These are phyloP conservation scores for Trichacis sp. DNA, from an alignment of 2,888 invertebrate genomes.

Conservation along the genomic window DNA sequence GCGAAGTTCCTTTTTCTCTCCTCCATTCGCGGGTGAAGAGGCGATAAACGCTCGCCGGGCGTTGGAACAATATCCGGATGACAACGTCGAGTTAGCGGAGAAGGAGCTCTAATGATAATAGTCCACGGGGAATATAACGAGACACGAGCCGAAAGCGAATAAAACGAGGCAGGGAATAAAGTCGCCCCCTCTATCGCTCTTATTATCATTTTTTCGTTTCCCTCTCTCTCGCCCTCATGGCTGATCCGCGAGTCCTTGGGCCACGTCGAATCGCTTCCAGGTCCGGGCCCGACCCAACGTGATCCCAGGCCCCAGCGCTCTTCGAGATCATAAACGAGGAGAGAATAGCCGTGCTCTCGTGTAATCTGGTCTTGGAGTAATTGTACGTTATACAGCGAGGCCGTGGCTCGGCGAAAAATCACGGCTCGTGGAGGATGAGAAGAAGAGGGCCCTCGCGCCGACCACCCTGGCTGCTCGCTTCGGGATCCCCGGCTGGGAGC, in stretches of 20 bases:
- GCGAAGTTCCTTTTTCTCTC: too few relatives aligned
- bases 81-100: conserved; percentile 24
- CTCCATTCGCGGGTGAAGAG: conserved; percentile 8
- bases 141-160: conserved; percentile 40
- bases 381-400: conserved; percentile 65
- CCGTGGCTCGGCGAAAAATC: conserved; percentile 39
- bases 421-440: conserved; percentile 36
- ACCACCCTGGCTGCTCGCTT: conserved; percentile 59
- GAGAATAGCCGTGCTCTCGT: conserved; percentile 54
- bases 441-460: conserved; percentile 47
- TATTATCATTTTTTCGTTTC: too few relatives aligned
- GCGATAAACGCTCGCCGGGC: conserved; percentile 10
- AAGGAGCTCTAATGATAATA: conserved; percentile 32
- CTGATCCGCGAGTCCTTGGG: conserved; percentile 35
- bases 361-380: conserved; percentile 65
- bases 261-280: conserved; percentile 45
- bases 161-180: conserved; percentile 33
- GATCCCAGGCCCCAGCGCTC: conserved; percentile 38
- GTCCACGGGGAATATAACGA: conserved; percentile 38
- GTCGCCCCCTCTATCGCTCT: conserved; percentile 14
- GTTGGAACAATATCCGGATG: conserved; percentile 11
- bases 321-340: conserved; percentile 47
- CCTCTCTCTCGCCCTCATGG: conserved; percentile 17
- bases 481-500: conserved; percentile 14
- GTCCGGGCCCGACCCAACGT: conserved; percentile 31